phyloP scores from a whole-genome alignment of 2,113 vertebrate genomes.

The zebrafish (Danio rerio) region GRCz12tu NC_133198.1:24565001-24565500 shows the following conservation, averaged over 20 bases:
- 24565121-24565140: slow-evolving; percentile 91
- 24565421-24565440: background rate
- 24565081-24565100: slow-evolving; percentile 84
- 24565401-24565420: slow-evolving; percentile 19
- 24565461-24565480: slow-evolving; percentile 7
- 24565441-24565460: slow-evolving; percentile 19
- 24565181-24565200: slow-evolving; percentile 88
- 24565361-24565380: slow-evolving; percentile 9
- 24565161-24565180: slow-evolving; percentile 86
- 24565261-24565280: background rate
- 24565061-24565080: slow-evolving; percentile 81
- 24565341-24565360: background rate
- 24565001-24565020: slow-evolving; percentile 90
- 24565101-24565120: slow-evolving; percentile 84
- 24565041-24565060: slow-evolving; percentile 84
- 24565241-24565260: background rate
- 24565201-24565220: slow-evolving; percentile 1
- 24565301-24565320: background rate
- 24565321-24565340: background rate
- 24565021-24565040: slow-evolving; percentile 88
- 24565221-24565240: background rate
- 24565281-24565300: slow-evolving; percentile 3
- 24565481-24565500: background rate
- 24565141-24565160: slow-evolving; percentile 87
- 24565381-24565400: background rate